Evolutionary conservation across 2,797 vertebrate genomes (phyloP).

Genomic region (Eutrigla gurnardus): DNA sequence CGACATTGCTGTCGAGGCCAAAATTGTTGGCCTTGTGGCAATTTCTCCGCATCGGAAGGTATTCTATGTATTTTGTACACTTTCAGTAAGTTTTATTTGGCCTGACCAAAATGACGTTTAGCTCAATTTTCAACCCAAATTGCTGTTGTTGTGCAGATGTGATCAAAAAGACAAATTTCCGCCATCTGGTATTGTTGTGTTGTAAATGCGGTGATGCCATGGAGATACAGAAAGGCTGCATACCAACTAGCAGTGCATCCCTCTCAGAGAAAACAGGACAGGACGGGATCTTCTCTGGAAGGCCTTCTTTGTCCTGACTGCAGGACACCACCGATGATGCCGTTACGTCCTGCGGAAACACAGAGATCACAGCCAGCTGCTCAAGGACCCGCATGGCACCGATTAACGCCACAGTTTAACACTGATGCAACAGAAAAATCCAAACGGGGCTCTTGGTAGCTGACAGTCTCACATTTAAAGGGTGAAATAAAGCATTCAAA

Average conservation of each 20-base stretch:
- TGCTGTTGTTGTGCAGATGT: not conserved
- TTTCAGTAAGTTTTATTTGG: not conserved
- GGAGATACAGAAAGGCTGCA: slow-evolving; percentile 41
- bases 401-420: not conserved
- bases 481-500: slow-evolving; percentile 4
- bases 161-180: not conserved
- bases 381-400: not conserved
- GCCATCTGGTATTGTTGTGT: rapidly evolving
- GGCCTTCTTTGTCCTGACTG: slow-evolving; percentile 85
- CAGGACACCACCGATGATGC: slow-evolving; percentile 81
- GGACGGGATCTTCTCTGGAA: slow-evolving; percentile 76
- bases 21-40: not conserved
- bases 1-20: not conserved
- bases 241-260: slow-evolving; percentile 88
- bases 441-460: not conserved
- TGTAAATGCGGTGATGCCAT: not conserved
- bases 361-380: not conserved
- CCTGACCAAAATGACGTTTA: not conserved
- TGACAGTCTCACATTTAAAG: not conserved
- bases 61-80: not conserved
- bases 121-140: not conserved
- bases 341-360: slow-evolving; percentile 74
- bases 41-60: not conserved
- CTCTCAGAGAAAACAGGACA: slow-evolving; percentile 86
- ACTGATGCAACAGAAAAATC: not conserved